Conservation (phyloP, 2,113 vertebrate species). For the Chionis minor region DNA sequence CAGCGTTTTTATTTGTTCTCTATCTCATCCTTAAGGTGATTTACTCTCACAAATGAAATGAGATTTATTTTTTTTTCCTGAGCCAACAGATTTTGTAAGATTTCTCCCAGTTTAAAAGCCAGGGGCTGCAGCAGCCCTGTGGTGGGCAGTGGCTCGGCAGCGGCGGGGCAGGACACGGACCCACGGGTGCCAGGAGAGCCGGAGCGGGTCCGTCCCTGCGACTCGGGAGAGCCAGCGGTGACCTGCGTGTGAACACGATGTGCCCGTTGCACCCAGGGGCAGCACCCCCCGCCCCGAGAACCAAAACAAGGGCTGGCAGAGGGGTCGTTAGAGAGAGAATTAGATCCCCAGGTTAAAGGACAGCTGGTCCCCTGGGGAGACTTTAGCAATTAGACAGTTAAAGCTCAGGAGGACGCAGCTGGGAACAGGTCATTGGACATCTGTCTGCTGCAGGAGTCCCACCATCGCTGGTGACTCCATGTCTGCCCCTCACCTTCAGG, state of each 20-base stretch:
- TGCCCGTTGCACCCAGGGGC: background rate
- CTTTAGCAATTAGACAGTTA: background rate
- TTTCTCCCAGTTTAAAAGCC: background rate
- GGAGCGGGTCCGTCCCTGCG: accelerated
- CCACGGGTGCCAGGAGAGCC: background rate
- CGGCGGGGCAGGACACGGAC: no score
- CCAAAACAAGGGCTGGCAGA: background rate
- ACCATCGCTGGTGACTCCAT: background rate
- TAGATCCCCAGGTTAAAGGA: background rate
- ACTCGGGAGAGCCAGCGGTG: background rate
- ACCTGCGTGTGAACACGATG: background rate
- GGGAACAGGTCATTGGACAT: background rate
- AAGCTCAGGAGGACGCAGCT: background rate
- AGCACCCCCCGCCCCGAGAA: background rate
- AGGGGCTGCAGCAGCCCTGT: background rate
- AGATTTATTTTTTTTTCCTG: background rate
- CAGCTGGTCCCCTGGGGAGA: background rate
- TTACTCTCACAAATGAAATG: background rate
- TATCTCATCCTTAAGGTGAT: background rate
- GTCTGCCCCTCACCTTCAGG: background rate
- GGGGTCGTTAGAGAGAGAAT: no score
- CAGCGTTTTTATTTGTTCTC: background rate
- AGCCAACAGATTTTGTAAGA: background rate
- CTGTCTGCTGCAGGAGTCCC: background rate
- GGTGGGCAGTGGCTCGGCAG: background rate